Base-by-base conservation (phyloP, 2,113 vertebrate species). In the Saccopteryx leptura region DNA sequence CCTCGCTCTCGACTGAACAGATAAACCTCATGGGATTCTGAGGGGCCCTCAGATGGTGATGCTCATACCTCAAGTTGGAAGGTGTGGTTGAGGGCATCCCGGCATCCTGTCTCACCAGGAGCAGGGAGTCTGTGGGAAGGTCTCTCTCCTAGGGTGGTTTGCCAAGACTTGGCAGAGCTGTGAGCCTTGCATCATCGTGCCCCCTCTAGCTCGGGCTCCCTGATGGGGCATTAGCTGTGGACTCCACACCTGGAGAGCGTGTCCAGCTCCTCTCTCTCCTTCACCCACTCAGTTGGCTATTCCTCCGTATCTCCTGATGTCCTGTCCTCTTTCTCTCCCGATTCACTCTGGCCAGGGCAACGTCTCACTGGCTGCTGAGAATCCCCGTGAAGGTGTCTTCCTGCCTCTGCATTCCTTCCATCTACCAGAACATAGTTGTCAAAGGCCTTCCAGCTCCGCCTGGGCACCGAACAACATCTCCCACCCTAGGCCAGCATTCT, bases 401-500 rank as follows among this genome's bases (percentile, higher is more conserved):
- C 7, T 80, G 46, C 12, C 26, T 80, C 24, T 28, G 13, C 7
- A 50, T 18, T 33, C 58, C 28, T 72, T 58, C 18, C 54, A 18
- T 63, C 11, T 23, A 24, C 39, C 9, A 65, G 19, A 71, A 48
- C 23, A 46, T 7, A 69, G 75, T 33, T 17, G 1, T 9, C 10
- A 39, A 17, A 82, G 65, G 18, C 61, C 54, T 91, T 76, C 61
- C 9, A 76, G 65, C 26, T 71, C 50, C 58, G 65, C 23, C 84
- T 15, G 52, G 74, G 58, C 1, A 11, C 26, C 7, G 15, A 72
- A 11, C 10, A 52, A 86, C 48, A 39, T 19, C n/a, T 72, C n/a
- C 21, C 0, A 0, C 9, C 18, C 10, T 4, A 14, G 26, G 21
- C 19, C 18, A 19, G n/a, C 5, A 13, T 48, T 54, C 61, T 68